A percentile compares a stretch with the other conserved stretches of the same genome.
phyloP scores from a whole-genome alignment of 2,888 invertebrate species.

The Furcula furcula region DNA sequence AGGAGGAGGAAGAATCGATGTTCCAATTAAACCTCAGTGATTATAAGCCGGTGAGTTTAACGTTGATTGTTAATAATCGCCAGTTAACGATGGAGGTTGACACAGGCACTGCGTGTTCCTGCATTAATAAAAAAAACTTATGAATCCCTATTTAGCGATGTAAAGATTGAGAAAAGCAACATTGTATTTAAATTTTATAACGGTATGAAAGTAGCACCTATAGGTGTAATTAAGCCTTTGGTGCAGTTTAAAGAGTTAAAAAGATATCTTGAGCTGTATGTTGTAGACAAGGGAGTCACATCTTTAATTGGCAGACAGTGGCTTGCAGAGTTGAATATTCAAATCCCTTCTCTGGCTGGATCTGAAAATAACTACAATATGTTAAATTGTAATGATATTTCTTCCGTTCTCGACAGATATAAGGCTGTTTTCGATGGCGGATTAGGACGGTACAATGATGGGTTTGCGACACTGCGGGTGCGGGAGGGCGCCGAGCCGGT shows the following conservation, averaged over 20 bases:
- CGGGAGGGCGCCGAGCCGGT: conserved; percentile 16
- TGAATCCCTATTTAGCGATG: background rate
- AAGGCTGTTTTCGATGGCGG: conserved; percentile 26
- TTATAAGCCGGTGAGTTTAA: background rate
- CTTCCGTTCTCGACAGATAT: conserved; percentile 28
- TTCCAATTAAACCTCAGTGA: background rate
- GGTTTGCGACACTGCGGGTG: conserved; percentile 20
- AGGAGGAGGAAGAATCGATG: background rate
- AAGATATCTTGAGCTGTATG: conserved; percentile 11
- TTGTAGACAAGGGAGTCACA: conserved; percentile 1
- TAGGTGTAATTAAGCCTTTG: conserved; percentile 9
- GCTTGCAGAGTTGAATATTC: conserved; percentile 12
- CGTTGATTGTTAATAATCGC: background rate
- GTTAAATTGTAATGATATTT: conserved; percentile 2
- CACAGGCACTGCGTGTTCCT: conserved; percentile 1
- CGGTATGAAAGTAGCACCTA: conserved; percentile 8
- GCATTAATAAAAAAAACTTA: background rate
- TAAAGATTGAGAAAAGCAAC: background rate
- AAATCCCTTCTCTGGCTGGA: too few species aligned
- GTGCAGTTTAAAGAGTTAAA: conserved; percentile 6
- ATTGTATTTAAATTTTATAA: conserved; percentile 14
- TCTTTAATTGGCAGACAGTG: conserved; percentile 19
- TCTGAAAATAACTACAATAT: background rate
- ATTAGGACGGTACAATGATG: conserved; percentile 27
- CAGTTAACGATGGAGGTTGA: background rate